Base-by-base conservation (phyloP, 2,888 invertebrate species). In the Endomychus coccineus region DNA sequence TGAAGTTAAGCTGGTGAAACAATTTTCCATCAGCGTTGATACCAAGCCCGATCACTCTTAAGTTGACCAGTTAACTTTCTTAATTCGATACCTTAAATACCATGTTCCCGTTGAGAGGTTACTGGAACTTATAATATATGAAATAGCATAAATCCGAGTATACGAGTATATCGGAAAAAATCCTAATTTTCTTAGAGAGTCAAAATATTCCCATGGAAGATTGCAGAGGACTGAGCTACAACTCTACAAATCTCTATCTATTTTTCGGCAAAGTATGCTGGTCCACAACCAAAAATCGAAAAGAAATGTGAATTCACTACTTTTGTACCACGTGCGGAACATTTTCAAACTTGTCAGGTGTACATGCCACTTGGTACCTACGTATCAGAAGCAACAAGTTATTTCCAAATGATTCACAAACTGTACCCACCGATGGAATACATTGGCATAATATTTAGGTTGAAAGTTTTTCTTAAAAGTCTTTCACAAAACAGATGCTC, bases 211-310 rank as follows among this genome's bases (percentile, higher is more conserved):
- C 43, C 27, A 48, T 53, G 33, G 23, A 36, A 43, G 40, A 54
- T 36, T 51, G 43, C 27, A 27, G 54, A 17, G 49, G 52, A n/a
- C 51, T 55, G 34, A 43, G 43, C 24, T 54, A 54, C 40, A 53
- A 54, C 44, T n/a, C n/a, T n/a, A n/a, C n/a, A n/a, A n/a, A 56
- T 54, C 45, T 51, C 56, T 7, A 40, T 44, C 16, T 51, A 55
- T 42, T 56, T 56, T 51, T 41, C 49, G 4, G 54, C 51, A 10
- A 39, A 31, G 16, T 52, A 56, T 27, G 34, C 35, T 27, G 52
- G 54, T 32, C 35, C 50, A 32, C 43, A 54, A 41, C 36, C 47
- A 28, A 46, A 45, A 48, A 51, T 56, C n/a, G 42, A 50, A 36
- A 43, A 52, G 27, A 37, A 28, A 22, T 32, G 25, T 16, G 25